phyloP scores from a whole-genome alignment of 2,113 vertebrate genomes.

The Aix galericulata region DNA sequence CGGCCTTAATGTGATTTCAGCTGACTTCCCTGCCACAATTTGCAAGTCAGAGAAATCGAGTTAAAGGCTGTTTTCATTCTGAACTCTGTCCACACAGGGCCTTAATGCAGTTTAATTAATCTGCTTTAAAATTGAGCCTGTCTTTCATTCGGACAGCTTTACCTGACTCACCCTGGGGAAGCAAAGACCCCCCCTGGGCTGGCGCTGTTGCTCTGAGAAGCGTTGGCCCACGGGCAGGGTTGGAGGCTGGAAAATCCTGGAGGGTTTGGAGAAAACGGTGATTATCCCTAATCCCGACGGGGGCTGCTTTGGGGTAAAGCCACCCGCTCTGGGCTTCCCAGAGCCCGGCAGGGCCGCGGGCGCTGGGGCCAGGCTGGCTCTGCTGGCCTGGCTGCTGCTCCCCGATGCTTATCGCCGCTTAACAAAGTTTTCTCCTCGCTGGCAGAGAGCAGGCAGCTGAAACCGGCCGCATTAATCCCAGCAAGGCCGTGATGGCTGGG shows the following conservation, averaged over 20 bases:
- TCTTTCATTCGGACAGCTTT: background rate
- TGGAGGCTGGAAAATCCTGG: background rate
- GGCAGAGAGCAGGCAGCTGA: background rate
- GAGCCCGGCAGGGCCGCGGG: fast-evolving
- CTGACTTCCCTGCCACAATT: conserved; percentile 24
- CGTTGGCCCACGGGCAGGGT: background rate
- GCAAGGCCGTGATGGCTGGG: background rate
- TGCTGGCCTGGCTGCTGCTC: background rate
- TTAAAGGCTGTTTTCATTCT: conserved; percentile 13
- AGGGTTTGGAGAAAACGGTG: background rate
- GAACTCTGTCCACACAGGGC: conserved; percentile 19
- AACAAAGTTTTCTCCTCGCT: background rate
- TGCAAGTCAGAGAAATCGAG: conserved; percentile 50
- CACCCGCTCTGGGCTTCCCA: fast-evolving
- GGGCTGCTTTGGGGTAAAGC: fast-evolving
- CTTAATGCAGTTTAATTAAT: background rate
- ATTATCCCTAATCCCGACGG: background rate
- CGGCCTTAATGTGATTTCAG: conserved; percentile 48
- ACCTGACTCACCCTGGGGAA: background rate
- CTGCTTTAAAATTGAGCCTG: background rate
- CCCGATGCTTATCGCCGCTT: background rate
- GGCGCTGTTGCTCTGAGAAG: fast-evolving
- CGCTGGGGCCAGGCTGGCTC: background rate
- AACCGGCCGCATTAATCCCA: background rate
- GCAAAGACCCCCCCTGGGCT: fast-evolving